Evolutionary conservation across 2,888 invertebrate genomes (phyloP).

Genomic region (Axea sp.): DNA sequence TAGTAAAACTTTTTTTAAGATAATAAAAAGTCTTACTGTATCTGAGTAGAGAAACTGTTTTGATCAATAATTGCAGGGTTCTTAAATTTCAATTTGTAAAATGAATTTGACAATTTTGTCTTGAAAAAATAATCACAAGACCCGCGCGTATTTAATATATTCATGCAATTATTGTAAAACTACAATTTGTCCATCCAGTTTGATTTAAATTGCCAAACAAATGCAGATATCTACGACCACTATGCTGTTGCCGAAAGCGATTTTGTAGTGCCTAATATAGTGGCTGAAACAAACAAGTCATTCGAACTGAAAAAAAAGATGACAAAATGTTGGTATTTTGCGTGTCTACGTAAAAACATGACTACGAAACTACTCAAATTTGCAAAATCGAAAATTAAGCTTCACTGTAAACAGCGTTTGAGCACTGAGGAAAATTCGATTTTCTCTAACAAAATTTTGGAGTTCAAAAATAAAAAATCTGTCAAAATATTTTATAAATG

Average conservation of each 20-base stretch:
- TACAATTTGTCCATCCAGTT: conserved; percentile 14
- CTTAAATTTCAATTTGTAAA: no score
- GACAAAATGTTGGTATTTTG: no score
- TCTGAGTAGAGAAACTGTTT: no score
- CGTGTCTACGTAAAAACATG: conserved; percentile 42
- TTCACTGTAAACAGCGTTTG: conserved; percentile 39
- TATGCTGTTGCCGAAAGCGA: conserved; percentile 37
- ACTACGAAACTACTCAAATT: conserved; percentile 35
- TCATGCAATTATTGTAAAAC: conserved; percentile 1
- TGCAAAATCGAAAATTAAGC: conserved; percentile 40
- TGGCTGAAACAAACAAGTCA: conserved; percentile 40
- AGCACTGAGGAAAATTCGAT: conserved; percentile 47
- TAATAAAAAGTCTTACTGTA: no score
- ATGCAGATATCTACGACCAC: conserved; percentile 38
- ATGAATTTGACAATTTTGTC: no score
- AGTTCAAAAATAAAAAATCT: background rate
- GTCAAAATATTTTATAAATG: no score
- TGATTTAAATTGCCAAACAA: conserved; percentile 34
- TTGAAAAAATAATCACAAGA: no score
- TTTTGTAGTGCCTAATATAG: conserved; percentile 30
- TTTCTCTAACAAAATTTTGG: background rate
- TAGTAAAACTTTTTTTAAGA: no score
- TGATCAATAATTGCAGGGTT: no score
- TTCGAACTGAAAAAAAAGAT: conserved; percentile 25
- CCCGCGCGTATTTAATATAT: no score